Base-by-base conservation (phyloP, 2,797 vertebrate genomes). In the Phrynocephalus guinanensis region DNA sequence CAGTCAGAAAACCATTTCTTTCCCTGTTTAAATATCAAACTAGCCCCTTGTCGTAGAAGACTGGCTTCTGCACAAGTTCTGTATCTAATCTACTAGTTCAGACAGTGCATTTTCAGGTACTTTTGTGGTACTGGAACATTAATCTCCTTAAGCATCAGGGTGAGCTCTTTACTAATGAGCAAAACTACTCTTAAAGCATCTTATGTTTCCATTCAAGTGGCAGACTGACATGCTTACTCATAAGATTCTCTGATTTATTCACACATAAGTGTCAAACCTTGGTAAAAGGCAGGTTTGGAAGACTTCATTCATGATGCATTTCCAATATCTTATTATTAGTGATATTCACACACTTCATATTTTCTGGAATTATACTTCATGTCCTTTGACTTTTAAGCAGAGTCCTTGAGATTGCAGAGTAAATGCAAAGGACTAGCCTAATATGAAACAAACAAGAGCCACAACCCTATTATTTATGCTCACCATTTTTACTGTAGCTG, bases 351-450 rank as follows among this genome's bases (percentile, higher is more conserved):
- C 50, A 73, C 63, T 79, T 79, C 1, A 11, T 20, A 2, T 82
- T 67, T 81, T 15, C 33, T 79, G 15, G n/a, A 79, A 82, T 85
- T 75, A 78, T 24, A 33, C 85, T 93, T 89, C 79, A 90, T 7
- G 0, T 70, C 18, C 3, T 5, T 72, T 90, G 90, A 66, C 91
- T 87, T 82, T 28, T 83, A 84, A 30, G 73, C 8, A 77, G 33
- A 79, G 90, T 79, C 2, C 2, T 9, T 85, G 86, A 30, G 86
- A 56, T 56, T 73, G 30, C 52, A 24, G 2, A 8, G 85, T 60
- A 92, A 24, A 38, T 80, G 83, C 85, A 92, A 44, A 88, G 86
- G 79, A 88, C 50, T 13, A 91, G 26, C 18, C n/a, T 16, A 84
- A 56, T 56, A 56, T 56, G 52, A 10, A 56, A 56, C 38, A 56